Base-by-base conservation (phyloP, 2,888 invertebrate genomes). In the Torymus auratus region DNA sequence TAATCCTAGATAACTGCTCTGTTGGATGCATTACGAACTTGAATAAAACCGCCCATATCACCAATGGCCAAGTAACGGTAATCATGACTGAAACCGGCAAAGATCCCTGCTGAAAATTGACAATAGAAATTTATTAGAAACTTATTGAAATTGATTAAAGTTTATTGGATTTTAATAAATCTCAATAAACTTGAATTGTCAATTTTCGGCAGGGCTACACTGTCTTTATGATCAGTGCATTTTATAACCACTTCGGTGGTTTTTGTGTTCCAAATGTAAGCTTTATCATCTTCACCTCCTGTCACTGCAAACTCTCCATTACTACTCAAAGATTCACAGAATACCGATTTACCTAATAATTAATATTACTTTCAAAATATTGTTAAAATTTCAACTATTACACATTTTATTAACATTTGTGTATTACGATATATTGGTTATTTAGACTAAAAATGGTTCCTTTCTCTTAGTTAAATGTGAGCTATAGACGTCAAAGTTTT, bases 251-350 rank as follows among this genome's bases (percentile, higher is more conserved):
- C 91, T 83, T 95, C 92, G 1, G 95, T 95, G 7, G 92, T 93
- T 17, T 92, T 91, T 0, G 93, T 92, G 84, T 95, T 93, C 97
- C 98, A 99, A 0, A 99, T 94, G 89, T 93, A 96, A 0, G 97
- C 98, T 85, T 93, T 94, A 87, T 99, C 98, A 91, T 99, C 98
- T 91, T 98, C 96, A 3, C 97, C 97, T 1, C 99, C 99, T 2
- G 97, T 96, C 0, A 95, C 95, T 7, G 95, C 96, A 73, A 95
- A 87, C 78, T 93, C 93, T 50, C 94, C 94, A 84, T 93, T 92
- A 13, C 94, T 94, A 87, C 94, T 95, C 61, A 97, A 87, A 83
- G 94, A 93, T 85, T 95, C 94, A 85, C 94, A 94, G 87, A 95
- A 96, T 5, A 96, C 94, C 0, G 95, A 93, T 0, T 93, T 94